Conservation (phyloP, 2,113 vertebrate genomes). For the Eolophus roseicapilla region DNA sequence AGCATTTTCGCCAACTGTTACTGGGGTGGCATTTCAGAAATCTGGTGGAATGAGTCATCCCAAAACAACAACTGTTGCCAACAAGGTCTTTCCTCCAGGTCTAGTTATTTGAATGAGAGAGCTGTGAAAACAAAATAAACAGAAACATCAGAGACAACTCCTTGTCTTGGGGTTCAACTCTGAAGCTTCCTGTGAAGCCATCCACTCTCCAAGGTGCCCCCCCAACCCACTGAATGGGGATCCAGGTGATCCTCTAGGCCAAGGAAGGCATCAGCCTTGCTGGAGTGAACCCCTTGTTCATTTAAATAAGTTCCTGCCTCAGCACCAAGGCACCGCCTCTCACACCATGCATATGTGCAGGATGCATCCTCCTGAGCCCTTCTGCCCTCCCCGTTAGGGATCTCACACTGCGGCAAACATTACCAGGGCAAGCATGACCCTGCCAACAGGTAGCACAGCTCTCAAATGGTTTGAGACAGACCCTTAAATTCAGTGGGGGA, state of each 20-base stretch:
- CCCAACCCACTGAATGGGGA: background rate
- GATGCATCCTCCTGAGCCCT: background rate
- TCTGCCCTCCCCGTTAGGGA: background rate
- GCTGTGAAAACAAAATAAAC: conserved; percentile 4
- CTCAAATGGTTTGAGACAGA: background rate
- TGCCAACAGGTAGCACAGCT: background rate
- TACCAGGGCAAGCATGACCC: background rate
- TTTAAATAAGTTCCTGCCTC: background rate
- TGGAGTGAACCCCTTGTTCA: background rate
- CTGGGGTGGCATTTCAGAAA: conserved; percentile 61
- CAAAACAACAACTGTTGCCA: conserved; percentile 54
- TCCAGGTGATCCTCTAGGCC: background rate
- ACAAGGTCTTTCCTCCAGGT: conserved; percentile 62
- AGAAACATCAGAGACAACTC: background rate
- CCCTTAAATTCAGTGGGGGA: background rate
- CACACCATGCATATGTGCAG: background rate
- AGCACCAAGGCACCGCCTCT: background rate
- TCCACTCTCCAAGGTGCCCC: background rate
- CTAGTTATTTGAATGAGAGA: conserved; percentile 6
- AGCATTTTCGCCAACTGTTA: conserved; percentile 57
- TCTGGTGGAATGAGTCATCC: conserved; percentile 58
- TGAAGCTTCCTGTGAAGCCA: background rate
- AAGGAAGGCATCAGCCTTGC: background rate
- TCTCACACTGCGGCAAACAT: background rate
- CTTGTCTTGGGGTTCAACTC: background rate